Base-by-base conservation (phyloP, 1,140 invertebrate genomes). In the Littorina saxatilis region DNA sequence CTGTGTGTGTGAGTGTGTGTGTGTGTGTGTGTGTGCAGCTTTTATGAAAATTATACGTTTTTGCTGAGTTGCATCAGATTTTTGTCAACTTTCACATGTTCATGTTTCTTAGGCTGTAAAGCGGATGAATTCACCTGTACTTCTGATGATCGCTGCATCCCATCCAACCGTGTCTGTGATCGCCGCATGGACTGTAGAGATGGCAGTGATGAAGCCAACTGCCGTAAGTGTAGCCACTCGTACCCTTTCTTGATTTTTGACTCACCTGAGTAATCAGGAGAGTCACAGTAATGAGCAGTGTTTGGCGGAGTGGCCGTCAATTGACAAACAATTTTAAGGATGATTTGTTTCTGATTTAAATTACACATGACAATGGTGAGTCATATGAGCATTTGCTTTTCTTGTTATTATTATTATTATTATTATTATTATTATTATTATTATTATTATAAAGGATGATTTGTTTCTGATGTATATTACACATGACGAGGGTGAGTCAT, bases 61-160 rank as follows among this genome's bases (percentile, higher is more conserved):
- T n/a, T n/a, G n/a, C n/a, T n/a, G n/a, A n/a, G 43, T 47, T 47
- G 43, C 43, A 9, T 5, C 43, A 5, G 43, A 47, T 47, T 9
- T 47, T 47, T 47, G 17, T 47, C 9, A 66, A 66, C 17, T 70
- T 70, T 0, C 4, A 70, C n/a, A 20, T 35, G 66, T 9, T n/a
- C 5, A 63, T 74, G 0, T 5, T 75, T 52, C 11, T 68, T 32
- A 40, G 32, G 2, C 9, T 78, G 50, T 47, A 15, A 43, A 82
- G 50, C 61, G 27, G 79, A 83, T 58, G 76, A 84, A 68, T 81
- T 82, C 43, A 81, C 66, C 39, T 83, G 82, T 47, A 94, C 94
- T 55, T 63, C 76, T 43, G 98, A 97, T 91, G 96, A 97, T 55
- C 94, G 98, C 81, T 99, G 98, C 90, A 98, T 99, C 95, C 0